Evolutionary conservation across 1,140 invertebrate species (phyloP).

Genomic region (Homalodisca vitripennis): DNA sequence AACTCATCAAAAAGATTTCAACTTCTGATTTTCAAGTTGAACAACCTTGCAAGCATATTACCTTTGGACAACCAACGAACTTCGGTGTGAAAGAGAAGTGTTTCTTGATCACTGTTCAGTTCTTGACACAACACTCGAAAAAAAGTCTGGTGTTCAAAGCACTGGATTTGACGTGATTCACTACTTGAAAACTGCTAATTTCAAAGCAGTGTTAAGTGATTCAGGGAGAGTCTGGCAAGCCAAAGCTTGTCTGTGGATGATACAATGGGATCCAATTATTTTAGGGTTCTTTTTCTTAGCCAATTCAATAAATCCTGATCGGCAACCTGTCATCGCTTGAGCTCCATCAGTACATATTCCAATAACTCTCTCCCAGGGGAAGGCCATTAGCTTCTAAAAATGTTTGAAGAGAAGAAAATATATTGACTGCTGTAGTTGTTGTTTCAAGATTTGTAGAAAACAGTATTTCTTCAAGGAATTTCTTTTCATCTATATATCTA

Average conservation of each 20-base stretch:
- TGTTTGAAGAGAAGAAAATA: constrained; percentile 26
- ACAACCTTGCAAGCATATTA: constrained; percentile 34
- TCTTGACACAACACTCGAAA: constrained; percentile 44
- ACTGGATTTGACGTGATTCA: constrained; percentile 22
- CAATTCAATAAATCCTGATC: constrained; percentile 43
- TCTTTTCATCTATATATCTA: constrained; percentile 28
- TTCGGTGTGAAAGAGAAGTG: constrained; percentile 45
- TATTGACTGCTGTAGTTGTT: constrained; percentile 32
- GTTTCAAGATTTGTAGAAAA: constrained; percentile 28
- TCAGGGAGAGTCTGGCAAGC: constrained; percentile 30
- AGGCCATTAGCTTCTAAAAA: constrained; percentile 28
- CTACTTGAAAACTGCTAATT: constrained; percentile 21
- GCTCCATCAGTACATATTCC: constrained; percentile 49
- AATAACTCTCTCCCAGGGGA: constrained; percentile 37
- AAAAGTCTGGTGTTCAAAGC: constrained; percentile 42
- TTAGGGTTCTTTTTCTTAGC: constrained; percentile 44
- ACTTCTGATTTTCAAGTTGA: constrained; percentile 29
- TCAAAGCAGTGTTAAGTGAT: constrained; percentile 23
- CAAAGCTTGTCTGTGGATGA: constrained; percentile 45
- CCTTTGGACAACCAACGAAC: constrained; percentile 45
- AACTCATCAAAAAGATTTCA: constrained; percentile 28
- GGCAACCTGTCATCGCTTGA: constrained; percentile 46
- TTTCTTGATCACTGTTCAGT: constrained; percentile 43
- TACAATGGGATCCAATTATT: constrained; percentile 45
- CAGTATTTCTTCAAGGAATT: constrained; percentile 31